Evolutionary conservation across 2,797 vertebrate species (phyloP), one percentile per base, ranked within the genome.

Genomic region (Garrulus glandarius): DNA sequence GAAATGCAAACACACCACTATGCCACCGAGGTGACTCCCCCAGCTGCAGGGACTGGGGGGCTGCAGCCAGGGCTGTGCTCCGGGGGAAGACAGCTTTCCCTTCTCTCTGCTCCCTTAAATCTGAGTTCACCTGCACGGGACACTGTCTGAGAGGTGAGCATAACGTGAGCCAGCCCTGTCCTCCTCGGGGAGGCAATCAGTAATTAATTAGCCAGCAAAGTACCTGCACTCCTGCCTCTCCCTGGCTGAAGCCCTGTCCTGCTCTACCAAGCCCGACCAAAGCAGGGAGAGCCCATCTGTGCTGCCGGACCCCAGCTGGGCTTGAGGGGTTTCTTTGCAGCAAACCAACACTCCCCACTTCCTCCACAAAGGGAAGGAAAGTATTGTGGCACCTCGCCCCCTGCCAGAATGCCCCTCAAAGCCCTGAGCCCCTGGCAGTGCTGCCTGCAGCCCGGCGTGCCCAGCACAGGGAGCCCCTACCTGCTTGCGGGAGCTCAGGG

Each of bases 401-500:
- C 13, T 56, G 52, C 15, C 67, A 76, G 47, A 41, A 27, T 2
- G 7, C 5, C 46, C 34, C 75, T 29, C 29, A 24, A 39, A 76
- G 69, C 77, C 53, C 67, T 1, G 46, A 53, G 72, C 15, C 71
- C 56, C 37, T 1, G 65, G 5, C 36, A 39, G 82, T 3, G 9
- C 37, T 23, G 60, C 59, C 84, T 16, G 47, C 78, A 67, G 56
- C 53, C 59, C 47, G 11, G 47, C 2, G 0, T 3, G 37, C 34
- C 76, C 84, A 14, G 50, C 59, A 12, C n/a, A 0, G 19, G 55
- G 41, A 64, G 24, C 14, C 21, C 82, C 44, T 97, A 99, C 99
- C 98, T 99, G 99, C 96, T 98, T 99, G 75, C 98, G 97, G 71
- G 98, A 99, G 52, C 97, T 95, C 60, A 98, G 95, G 4, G 98